Conservation (phyloP, 2,888 invertebrate genomes). For the Spodoptera littoralis region DNA sequence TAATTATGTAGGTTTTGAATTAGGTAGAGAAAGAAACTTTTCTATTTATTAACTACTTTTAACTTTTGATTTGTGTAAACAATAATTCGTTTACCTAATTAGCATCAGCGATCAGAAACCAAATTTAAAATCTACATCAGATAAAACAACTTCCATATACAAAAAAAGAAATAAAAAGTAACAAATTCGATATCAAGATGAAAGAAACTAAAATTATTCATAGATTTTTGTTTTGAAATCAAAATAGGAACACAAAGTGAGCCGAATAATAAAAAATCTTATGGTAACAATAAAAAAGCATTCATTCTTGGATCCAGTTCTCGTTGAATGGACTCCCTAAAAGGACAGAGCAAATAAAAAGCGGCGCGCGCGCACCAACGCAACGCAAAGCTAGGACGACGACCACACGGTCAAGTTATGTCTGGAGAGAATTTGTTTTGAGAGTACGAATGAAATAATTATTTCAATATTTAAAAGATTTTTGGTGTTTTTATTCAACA, state of each 20-base stretch:
- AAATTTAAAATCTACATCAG: too few relatives aligned
- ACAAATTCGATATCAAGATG: not conserved
- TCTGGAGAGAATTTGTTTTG: conserved; percentile 31
- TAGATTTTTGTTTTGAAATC: conserved; percentile 17
- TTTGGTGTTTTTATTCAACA: too few relatives aligned
- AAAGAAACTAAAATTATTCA: conserved; percentile 21
- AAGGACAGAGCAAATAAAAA: conserved; percentile 56
- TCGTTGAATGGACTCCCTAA: conserved; percentile 59
- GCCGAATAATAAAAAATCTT: conserved; percentile 43
- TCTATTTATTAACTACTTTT: too few relatives aligned
- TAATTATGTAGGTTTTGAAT: too few relatives aligned
- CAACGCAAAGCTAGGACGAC: conserved; percentile 7
- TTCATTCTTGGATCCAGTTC: conserved; percentile 60
- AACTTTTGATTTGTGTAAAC: too few relatives aligned
- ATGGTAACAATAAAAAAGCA: conserved; percentile 47
- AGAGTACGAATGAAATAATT: conserved; percentile 14
- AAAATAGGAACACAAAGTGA: conserved; percentile 18
- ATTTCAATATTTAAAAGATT: not conserved
- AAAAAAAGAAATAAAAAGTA: too few relatives aligned
- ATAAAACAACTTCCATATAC: too few relatives aligned
- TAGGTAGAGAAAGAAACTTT: too few relatives aligned
- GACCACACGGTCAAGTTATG: conserved; percentile 44
- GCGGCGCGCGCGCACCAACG: conserved; percentile 43
- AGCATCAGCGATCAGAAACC: too few relatives aligned
- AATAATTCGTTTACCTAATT: too few relatives aligned